phyloP scores from a whole-genome alignment of 2,113 vertebrate genomes.

The Rhegmatorhina hoffmannsi region DNA sequence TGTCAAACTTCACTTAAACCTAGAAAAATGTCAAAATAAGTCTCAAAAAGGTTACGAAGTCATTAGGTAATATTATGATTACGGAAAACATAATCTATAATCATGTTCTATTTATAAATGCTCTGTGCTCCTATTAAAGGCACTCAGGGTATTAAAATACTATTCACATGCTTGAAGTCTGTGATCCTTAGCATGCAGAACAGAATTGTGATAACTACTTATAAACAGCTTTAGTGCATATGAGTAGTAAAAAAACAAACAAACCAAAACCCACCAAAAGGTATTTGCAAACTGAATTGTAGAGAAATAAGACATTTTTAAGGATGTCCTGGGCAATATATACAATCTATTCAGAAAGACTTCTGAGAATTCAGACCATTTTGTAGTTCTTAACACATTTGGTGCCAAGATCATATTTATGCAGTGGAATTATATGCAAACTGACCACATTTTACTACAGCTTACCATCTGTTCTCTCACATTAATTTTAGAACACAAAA shows the following conservation, averaged over 20 bases:
- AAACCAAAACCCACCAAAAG: not conserved
- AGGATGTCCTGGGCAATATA: not conserved
- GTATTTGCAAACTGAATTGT: not conserved
- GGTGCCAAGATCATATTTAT: not conserved
- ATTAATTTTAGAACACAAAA: not conserved
- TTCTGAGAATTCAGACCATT: not conserved
- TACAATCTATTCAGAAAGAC: not conserved
- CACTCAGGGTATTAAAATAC: not conserved
- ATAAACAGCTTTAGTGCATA: not conserved
- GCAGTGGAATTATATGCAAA: not conserved
- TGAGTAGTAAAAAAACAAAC: not conserved
- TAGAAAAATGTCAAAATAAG: not conserved
- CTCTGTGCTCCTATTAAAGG: not conserved
- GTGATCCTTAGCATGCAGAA: not conserved
- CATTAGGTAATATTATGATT: not conserved
- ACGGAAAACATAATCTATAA: constrained; percentile 16
- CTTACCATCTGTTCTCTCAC: not conserved
- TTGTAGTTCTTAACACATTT: not conserved
- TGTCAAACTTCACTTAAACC: not conserved
- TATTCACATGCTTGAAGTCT: not conserved
- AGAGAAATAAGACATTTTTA: not conserved
- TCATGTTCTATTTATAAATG: constrained; percentile 8
- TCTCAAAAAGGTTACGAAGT: not conserved
- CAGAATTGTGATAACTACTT: not conserved
- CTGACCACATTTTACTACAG: not conserved